A percentile compares a stretch with the other conserved stretches of the same genome.
phyloP scores from a whole-genome alignment of 2,113 vertebrate genomes.

The Oreotrochilus melanogaster region DNA sequence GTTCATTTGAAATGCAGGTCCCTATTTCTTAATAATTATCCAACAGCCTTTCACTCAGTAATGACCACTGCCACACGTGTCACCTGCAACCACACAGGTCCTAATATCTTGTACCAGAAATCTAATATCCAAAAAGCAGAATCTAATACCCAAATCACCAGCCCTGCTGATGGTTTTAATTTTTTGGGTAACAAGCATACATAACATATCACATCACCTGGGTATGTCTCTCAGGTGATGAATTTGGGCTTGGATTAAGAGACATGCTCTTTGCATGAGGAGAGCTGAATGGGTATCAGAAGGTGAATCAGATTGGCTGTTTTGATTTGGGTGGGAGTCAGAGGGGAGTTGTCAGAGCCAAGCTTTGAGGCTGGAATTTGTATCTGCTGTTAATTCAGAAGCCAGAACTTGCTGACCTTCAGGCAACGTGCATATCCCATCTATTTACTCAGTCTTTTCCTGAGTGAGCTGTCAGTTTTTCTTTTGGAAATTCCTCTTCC shows the following conservation, averaged over 20 bases:
- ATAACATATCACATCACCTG: background rate
- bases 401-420: constrained; percentile 25
- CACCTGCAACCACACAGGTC: background rate
- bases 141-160: background rate
- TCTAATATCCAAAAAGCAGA: background rate
- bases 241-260: background rate
- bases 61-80: background rate
- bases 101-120: background rate
- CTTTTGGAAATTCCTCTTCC: constrained; percentile 25
- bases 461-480: constrained; percentile 40
- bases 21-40: constrained; percentile 50
- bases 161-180: background rate
- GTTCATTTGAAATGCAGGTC: constrained; percentile 39
- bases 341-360: constrained; percentile 6
- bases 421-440: background rate
- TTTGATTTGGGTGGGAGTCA: background rate
- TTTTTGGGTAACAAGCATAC: background rate
- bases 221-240: background rate
- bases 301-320: background rate
- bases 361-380: constrained; percentile 41
- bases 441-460: constrained; percentile 43
- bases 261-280: background rate
- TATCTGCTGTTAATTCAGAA: constrained; percentile 27
- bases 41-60: background rate
- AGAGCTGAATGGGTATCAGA: background rate